phyloP scores from a whole-genome alignment of 2,888 invertebrate species.

The Lithophane leautieri region DNA sequence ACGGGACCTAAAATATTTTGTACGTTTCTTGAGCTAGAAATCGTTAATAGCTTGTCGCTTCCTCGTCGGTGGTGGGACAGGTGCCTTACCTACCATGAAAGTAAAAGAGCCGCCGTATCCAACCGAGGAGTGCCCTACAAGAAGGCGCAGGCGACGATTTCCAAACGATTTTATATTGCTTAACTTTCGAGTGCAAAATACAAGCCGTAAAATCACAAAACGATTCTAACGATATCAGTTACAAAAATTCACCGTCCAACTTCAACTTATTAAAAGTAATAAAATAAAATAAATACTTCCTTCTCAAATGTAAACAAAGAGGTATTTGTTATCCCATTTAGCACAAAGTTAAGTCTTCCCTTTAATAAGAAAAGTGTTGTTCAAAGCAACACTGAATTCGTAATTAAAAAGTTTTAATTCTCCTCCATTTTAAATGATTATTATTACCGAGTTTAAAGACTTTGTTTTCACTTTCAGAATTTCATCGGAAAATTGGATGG shows the following conservation, averaged over 20 bases:
- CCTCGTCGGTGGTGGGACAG: not conserved
- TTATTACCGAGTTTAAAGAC: conserved; percentile 7
- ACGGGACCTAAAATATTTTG: too few species aligned
- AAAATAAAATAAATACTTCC: conserved; percentile 24
- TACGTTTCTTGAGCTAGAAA: not conserved
- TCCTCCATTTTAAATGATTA: conserved; percentile 36
- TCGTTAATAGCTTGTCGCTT: not conserved
- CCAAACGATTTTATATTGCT: not conserved
- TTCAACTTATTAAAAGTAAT: conserved; percentile 25
- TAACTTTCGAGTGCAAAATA: not conserved
- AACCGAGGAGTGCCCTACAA: too few species aligned
- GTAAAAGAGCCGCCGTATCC: not conserved
- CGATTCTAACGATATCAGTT: not conserved
- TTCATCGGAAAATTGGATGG: conserved; percentile 39
- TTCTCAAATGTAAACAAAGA: conserved; percentile 40
- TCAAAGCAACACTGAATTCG: conserved; percentile 49
- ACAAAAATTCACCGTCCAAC: not conserved
- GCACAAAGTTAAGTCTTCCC: conserved; percentile 40
- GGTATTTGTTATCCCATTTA: conserved; percentile 39
- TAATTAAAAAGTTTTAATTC: conserved; percentile 59
- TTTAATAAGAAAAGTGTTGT: conserved; percentile 38
- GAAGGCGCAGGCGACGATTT: not conserved
- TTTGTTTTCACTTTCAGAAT: conserved; percentile 27
- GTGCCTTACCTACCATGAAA: not conserved
- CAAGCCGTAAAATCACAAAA: not conserved